Conservation (phyloP, 1,140 invertebrate genomes). For the Pseudomyrmex dendroicus region DNA sequence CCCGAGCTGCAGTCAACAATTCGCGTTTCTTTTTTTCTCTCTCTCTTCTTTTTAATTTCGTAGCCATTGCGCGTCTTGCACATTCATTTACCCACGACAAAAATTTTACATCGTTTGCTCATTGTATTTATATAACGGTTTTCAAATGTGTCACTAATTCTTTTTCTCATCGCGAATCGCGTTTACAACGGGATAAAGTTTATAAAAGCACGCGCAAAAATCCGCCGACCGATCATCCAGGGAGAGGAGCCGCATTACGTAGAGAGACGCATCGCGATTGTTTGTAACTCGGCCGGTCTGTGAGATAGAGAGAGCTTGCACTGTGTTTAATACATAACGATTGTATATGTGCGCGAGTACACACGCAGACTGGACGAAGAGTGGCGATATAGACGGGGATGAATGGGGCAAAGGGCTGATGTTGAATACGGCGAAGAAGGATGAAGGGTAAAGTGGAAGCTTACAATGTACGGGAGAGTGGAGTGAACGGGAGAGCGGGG, state of each 20-base stretch:
- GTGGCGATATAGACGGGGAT: constrained; percentile 69
- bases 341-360: constrained; percentile 65
- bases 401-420: constrained; percentile 70
- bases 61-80: too few relatives aligned
- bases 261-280: constrained; percentile 48
- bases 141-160: background rate
- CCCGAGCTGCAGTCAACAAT: background rate
- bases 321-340: constrained; percentile 69
- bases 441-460: constrained; percentile 30
- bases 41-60: too few relatives aligned
- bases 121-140: too few relatives aligned
- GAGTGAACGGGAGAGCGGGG: background rate
- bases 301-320: constrained; percentile 28
- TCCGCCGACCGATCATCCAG: constrained; percentile 18
- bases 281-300: constrained; percentile 56
- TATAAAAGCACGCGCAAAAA: constrained; percentile 38
- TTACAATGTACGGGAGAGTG: constrained; percentile 25
- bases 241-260: background rate
- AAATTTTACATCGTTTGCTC: background rate
- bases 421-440: constrained; percentile 68
- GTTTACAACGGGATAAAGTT: constrained; percentile 1
- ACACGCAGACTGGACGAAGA: constrained; percentile 65
- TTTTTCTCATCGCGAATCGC: too few relatives aligned
- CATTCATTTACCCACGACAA: background rate
- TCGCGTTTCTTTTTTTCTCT: background rate